phyloP scores from a whole-genome alignment of 2,797 vertebrate genomes.

The Avahi laniger region DNA sequence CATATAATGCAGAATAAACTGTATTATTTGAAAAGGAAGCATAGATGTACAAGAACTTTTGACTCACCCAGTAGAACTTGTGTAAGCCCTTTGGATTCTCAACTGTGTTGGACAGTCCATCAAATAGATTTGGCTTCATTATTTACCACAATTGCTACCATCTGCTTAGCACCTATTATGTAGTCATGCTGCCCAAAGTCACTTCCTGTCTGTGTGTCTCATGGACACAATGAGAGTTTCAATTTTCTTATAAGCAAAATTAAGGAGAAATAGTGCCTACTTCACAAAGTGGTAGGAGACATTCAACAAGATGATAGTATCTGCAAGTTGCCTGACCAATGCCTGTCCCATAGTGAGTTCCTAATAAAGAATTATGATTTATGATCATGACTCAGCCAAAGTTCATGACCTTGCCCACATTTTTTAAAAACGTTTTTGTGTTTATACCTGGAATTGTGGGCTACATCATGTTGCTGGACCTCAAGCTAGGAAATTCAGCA shows the following conservation, averaged over 20 bases:
- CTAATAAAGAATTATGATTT: conserved; percentile 11
- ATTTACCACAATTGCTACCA: not conserved
- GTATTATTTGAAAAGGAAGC: conserved; percentile 40
- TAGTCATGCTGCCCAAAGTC: not conserved
- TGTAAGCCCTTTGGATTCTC: not conserved
- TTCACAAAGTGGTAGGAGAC: not conserved
- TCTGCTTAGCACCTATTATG: not conserved
- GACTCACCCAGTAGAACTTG: not conserved
- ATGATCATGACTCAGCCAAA: conserved; percentile 22
- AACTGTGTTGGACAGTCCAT: not conserved
- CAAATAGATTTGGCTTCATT: not conserved
- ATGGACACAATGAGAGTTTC: not conserved
- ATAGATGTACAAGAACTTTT: conserved; percentile 1
- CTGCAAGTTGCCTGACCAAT: not conserved
- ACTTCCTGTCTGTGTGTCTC: not conserved
- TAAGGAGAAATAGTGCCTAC: not conserved
- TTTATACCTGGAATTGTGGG: conserved; percentile 8
- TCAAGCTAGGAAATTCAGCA: conserved; percentile 11
- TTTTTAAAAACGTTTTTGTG: conserved; percentile 10
- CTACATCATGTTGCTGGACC: not conserved
- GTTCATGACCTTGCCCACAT: not conserved
- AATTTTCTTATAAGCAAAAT: conserved; percentile 3
- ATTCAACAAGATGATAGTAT: not conserved
- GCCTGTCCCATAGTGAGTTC: not conserved
- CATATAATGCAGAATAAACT: conserved; percentile 13